A percentile compares a stretch with the other conserved stretches of the same genome.
These are phyloP conservation scores for Monopis laevigella DNA, from an alignment of 2,888 invertebrate genomes.

Conservation along the genomic window DNA sequence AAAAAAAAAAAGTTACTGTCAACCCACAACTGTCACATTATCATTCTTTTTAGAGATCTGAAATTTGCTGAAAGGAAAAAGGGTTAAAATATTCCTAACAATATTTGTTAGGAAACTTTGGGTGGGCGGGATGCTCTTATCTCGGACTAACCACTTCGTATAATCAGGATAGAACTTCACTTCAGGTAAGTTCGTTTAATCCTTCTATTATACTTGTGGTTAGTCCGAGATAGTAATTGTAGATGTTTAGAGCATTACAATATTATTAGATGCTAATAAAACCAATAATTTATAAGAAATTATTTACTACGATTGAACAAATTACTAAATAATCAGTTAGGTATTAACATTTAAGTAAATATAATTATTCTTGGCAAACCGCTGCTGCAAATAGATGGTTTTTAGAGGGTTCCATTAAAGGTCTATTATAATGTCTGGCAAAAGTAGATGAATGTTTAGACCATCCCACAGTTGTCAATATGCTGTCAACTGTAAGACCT, in stretches of 20 bases:
- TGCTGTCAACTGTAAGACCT: constrained; percentile 5
- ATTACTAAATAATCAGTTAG: not conserved
- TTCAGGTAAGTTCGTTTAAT: constrained; percentile 14
- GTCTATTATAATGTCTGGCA: constrained; percentile 10
- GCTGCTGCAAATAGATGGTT: not conserved
- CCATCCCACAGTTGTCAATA: constrained; percentile 11
- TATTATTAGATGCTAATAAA: not conserved
- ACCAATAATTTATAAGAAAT: not conserved
- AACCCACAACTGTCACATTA: not conserved
- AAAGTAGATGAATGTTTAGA: constrained; percentile 10
- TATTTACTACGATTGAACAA: not conserved
- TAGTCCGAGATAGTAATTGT: constrained; percentile 11
- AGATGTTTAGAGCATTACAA: not conserved
- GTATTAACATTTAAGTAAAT: not conserved
- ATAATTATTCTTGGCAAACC: not conserved
- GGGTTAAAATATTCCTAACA: not conserved
- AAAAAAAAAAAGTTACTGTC: no score
- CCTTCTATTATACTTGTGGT: constrained; percentile 13
- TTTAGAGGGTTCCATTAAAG: not conserved
- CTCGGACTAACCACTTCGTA: constrained; percentile 12
- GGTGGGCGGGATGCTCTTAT: constrained; percentile 5
- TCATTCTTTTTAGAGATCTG: constrained; percentile 1
- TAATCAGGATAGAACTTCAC: constrained; percentile 13
- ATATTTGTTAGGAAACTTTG: no score
- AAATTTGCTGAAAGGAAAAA: not conserved